phyloP scores from a whole-genome alignment of 2,797 vertebrate genomes.

The Vespertilio murinus region DNA sequence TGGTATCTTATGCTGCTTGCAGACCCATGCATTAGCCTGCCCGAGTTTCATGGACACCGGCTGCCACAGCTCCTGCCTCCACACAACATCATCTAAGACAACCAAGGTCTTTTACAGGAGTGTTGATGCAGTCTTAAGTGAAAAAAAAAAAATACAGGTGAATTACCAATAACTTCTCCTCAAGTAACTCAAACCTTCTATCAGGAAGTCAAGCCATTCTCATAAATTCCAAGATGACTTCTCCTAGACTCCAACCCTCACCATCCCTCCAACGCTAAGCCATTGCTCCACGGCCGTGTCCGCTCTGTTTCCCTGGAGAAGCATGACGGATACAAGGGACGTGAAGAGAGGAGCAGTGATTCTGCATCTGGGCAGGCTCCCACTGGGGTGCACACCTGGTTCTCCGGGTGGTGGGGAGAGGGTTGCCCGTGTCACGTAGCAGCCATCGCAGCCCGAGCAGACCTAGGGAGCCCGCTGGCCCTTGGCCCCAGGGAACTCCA shows the following conservation, averaged over 20 bases:
- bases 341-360: not conserved
- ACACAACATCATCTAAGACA: not conserved
- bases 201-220: not conserved
- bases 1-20: not conserved
- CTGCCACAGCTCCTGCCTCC: not conserved
- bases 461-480: not conserved
- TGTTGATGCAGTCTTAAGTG: not conserved
- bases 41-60: not conserved
- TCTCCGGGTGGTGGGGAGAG: not conserved
- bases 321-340: not conserved
- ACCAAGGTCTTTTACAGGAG: not conserved
- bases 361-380: not conserved
- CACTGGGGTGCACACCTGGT: not conserved
- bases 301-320: not conserved
- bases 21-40: not conserved
- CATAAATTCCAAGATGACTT: not conserved
- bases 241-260: not conserved
- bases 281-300: not conserved
- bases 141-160: not conserved
- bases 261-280: too few relatives aligned
- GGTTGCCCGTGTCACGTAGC: not conserved
- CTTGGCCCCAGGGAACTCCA: not conserved
- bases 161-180: not conserved
- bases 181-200: not conserved
- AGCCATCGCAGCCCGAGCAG: not conserved